These are phyloP conservation scores for Tamias sibiricus DNA, from an alignment of 2,113 vertebrate genomes.

Conservation along the genomic window DNA sequence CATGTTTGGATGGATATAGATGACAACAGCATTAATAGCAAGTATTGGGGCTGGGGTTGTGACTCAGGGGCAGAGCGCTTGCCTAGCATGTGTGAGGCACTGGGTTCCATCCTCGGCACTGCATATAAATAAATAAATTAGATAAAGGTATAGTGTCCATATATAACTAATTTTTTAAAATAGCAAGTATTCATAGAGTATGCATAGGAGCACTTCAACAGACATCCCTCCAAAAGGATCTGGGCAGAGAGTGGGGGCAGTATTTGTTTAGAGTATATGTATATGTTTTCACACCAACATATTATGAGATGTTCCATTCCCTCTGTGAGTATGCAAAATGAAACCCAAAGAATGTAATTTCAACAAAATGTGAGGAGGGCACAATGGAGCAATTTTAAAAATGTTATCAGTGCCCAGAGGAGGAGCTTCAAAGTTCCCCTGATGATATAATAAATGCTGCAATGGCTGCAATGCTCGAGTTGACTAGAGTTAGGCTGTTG, in stretches of 20 bases:
- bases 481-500: neutral
- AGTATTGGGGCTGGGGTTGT: neutral
- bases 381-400: conserved; percentile 7
- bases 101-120: no score
- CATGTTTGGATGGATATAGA: conserved; percentile 40
- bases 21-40: conserved; percentile 28
- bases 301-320: conserved; percentile 7
- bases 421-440: neutral
- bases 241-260: neutral
- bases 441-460: neutral
- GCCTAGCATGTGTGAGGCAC: no score
- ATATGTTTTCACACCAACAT: neutral
- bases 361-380: neutral
- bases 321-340: neutral
- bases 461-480: neutral
- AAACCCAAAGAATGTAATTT: neutral
- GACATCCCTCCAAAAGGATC: neutral
- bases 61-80: no score
- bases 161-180: neutral
- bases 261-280: neutral
- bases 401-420: neutral
- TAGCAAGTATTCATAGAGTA: neutral
- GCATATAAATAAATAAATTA: no score
- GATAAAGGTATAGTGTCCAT: no score
- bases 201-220: conserved; percentile 7